Evolutionary conservation across 2,888 invertebrate genomes (phyloP).

Genomic region (Matsumyia berberina): DNA sequence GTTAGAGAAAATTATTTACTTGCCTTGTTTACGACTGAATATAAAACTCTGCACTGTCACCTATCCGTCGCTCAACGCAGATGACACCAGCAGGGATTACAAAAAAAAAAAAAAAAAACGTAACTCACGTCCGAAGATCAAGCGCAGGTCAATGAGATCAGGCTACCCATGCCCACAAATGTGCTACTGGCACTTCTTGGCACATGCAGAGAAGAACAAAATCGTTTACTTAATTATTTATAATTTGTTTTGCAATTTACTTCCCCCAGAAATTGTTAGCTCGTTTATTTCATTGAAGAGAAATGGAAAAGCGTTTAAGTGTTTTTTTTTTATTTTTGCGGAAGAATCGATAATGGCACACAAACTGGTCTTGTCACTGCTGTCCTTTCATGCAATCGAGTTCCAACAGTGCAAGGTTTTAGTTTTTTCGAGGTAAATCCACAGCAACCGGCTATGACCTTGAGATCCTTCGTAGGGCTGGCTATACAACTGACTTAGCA

Average conservation of each 20-base stretch:
- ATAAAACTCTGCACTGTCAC: constrained; percentile 48
- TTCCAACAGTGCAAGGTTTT: constrained; percentile 39
- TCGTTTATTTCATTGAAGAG: background rate
- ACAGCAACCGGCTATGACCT: constrained; percentile 26
- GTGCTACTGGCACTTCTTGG: constrained; percentile 16
- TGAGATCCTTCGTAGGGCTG: background rate
- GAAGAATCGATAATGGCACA: constrained; percentile 25
- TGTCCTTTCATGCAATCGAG: constrained; percentile 15
- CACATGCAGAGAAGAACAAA: constrained; percentile 24
- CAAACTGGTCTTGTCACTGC: background rate
- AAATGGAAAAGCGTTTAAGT: constrained; percentile 1
- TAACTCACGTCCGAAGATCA: constrained; percentile 68
- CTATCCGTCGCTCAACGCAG: constrained; percentile 12
- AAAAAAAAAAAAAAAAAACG: constrained; percentile 28
- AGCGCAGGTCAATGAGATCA: constrained; percentile 63
- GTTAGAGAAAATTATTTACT: constrained; percentile 1
- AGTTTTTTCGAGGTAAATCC: background rate
- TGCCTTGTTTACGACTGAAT: background rate
- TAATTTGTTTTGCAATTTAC: constrained; percentile 45
- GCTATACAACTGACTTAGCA: no score
- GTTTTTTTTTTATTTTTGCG: constrained; percentile 9
- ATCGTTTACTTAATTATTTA: constrained; percentile 12
- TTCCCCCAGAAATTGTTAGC: background rate
- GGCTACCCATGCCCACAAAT: background rate
- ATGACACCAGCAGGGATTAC: constrained; percentile 8